Base-by-base conservation (phyloP, 2,888 invertebrate species). In the Suillia variegata region DNA sequence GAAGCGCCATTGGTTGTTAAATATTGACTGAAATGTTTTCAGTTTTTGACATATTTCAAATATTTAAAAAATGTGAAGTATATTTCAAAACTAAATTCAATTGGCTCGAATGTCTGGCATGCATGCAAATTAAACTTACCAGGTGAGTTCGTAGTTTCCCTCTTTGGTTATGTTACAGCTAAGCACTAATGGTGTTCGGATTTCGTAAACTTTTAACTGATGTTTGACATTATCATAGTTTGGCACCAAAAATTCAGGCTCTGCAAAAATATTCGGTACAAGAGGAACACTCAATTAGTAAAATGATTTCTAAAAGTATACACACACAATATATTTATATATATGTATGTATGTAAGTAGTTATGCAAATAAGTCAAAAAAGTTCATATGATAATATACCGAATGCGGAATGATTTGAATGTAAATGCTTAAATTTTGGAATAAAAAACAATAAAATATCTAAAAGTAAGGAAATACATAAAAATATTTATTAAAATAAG, bases 81-180 rank as follows among this genome's bases (percentile, higher is more conserved):
- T n/a, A n/a, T n/a, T n/a, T n/a, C n/a, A n/a, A n/a, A n/a, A n/a
- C n/a, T n/a, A n/a, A n/a, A n/a, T n/a, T n/a, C n/a, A n/a, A n/a
- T n/a, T n/a, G n/a, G n/a, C n/a, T n/a, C n/a, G n/a, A n/a, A n/a
- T n/a, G n/a, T n/a, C n/a, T n/a, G n/a, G n/a, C n/a, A n/a, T n/a
- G n/a, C n/a, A n/a, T n/a, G n/a, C n/a, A n/a, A n/a, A n/a, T 2
- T 51, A 24, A 26, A 70, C 74, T 76, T 67, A 82, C 81, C 82
- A 82, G 67, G 74, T 76, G 42, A 80, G 67, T 47, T 66, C 68
- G 66, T 68, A 70, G 61, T 72, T 68, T 59, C 69, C 70, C 50
- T 64, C 70, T 61, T 73, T 69, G 49, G 70, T 78, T 62, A 81
- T 74, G 64, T 81, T 74, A 76, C 82, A 82, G 68, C 76, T 78